These are phyloP conservation scores for Epsilonema sp. DNA, from an alignment of 2,888 invertebrate genomes.

Conservation along the genomic window DNA sequence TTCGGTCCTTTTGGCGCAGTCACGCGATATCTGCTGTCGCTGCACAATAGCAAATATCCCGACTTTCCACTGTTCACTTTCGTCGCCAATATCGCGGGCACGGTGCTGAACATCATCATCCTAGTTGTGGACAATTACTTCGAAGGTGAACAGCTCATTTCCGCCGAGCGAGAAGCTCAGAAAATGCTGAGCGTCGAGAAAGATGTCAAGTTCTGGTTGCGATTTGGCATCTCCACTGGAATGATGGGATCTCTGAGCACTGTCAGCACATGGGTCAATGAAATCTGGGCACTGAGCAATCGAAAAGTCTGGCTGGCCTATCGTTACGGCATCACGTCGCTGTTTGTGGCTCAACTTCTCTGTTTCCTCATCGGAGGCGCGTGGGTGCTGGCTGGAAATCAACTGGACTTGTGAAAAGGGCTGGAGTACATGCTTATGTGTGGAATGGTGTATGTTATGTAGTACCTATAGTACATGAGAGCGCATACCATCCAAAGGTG, in stretches of 20 bases:
- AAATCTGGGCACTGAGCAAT: not conserved
- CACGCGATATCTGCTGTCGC: not conserved
- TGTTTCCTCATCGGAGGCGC: not conserved
- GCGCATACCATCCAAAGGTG: too few relatives aligned
- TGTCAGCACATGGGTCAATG: not conserved
- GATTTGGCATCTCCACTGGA: not conserved
- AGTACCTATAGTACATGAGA: too few relatives aligned
- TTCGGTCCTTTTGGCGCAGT: not conserved
- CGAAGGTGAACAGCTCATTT: too few relatives aligned
- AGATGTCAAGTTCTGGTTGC: not conserved
- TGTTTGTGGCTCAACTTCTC: not conserved
- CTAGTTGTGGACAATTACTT: not conserved
- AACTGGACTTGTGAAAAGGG: too few relatives aligned
- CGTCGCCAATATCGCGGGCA: not conserved
- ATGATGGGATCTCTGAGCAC: conserved; percentile 1
- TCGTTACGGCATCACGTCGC: not conserved
- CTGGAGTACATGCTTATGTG: too few relatives aligned
- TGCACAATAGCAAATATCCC: not conserved
- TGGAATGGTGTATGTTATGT: too few relatives aligned
- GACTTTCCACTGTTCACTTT: conserved; percentile 3
- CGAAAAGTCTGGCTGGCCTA: not conserved
- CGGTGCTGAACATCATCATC: not conserved
- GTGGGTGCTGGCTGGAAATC: not conserved
- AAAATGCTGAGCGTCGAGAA: not conserved
- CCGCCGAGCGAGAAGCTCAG: not conserved